Conservation (phyloP, 2,113 vertebrate genomes). For the Romanogobio albipinnatus region DNA sequence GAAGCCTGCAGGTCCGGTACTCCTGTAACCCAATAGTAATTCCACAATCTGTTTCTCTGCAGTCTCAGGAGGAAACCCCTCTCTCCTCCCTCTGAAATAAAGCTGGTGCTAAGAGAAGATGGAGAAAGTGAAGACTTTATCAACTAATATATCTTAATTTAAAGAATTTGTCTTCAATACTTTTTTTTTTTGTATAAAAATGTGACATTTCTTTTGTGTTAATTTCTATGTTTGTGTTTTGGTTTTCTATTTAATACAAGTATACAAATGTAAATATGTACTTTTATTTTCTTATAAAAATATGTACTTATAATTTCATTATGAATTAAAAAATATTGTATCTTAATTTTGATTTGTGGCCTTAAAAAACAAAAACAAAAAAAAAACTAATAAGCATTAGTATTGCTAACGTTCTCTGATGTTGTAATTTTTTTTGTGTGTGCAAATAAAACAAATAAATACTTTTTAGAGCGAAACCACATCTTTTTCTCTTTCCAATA, state of each 20-base stretch:
- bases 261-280: background rate
- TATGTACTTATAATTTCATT: background rate
- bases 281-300: background rate
- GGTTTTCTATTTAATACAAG: background rate
- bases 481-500: conserved; percentile 5
- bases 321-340: background rate
- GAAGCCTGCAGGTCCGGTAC: conserved; percentile 61
- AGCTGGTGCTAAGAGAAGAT: conserved; percentile 16
- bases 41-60: conserved; percentile 64
- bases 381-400: too few relatives aligned
- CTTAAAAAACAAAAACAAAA: too few relatives aligned
- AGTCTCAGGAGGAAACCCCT: conserved; percentile 57
- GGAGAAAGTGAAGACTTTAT: conserved; percentile 36
- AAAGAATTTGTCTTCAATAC: background rate
- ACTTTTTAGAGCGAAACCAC: background rate
- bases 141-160: conserved; percentile 19
- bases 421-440: background rate
- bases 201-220: background rate
- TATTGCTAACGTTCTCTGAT: background rate
- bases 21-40: conserved; percentile 61
- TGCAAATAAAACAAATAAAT: background rate
- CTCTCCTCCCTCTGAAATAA: conserved; percentile 45
- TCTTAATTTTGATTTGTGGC: background rate
- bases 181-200: background rate
- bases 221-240: background rate